Conservation (phyloP, 2,888 invertebrate species). For the Campaea margaritaria region DNA sequence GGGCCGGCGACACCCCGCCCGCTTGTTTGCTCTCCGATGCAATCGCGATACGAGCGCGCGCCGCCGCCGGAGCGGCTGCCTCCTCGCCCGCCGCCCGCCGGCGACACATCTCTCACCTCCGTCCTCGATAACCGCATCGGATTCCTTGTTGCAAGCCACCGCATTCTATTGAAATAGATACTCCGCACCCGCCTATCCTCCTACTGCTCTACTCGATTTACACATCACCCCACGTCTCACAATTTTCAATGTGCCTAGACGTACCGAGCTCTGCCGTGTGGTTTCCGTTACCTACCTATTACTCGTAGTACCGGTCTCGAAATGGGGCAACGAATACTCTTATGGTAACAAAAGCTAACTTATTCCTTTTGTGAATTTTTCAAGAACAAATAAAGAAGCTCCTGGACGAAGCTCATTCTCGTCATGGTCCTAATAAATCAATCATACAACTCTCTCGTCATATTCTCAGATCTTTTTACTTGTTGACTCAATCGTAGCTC, state of each 20-base stretch:
- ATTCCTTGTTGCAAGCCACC: slow-evolving; percentile 83
- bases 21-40: slow-evolving; percentile 85
- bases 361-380: slow-evolving; percentile 40
- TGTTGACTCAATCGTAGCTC: slow-evolving; percentile 63
- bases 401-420: slow-evolving; percentile 51
- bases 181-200: slow-evolving; percentile 64
- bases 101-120: slow-evolving; percentile 81
- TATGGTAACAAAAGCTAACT: slow-evolving; percentile 30
- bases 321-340: slow-evolving; percentile 31
- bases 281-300: slow-evolving; percentile 50
- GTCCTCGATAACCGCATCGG: slow-evolving; percentile 83
- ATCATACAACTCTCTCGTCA: slow-evolving; percentile 56
- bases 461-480: slow-evolving; percentile 63
- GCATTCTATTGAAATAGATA: slow-evolving; percentile 83
- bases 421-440: slow-evolving; percentile 65
- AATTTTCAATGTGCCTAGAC: slow-evolving; percentile 59
- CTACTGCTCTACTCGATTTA: slow-evolving; percentile 69
- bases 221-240: slow-evolving; percentile 63
- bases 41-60: slow-evolving; percentile 78
- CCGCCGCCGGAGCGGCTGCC: slow-evolving; percentile 45
- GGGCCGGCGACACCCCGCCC: slow-evolving; percentile 77
- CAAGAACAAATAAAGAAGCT: slow-evolving; percentile 45
- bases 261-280: slow-evolving; percentile 42
- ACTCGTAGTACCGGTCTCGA: slow-evolving; percentile 35
- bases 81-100: slow-evolving; percentile 53